Conservation (phyloP, 2,797 vertebrate genomes). For the Pseudomugil gertrudae region DNA sequence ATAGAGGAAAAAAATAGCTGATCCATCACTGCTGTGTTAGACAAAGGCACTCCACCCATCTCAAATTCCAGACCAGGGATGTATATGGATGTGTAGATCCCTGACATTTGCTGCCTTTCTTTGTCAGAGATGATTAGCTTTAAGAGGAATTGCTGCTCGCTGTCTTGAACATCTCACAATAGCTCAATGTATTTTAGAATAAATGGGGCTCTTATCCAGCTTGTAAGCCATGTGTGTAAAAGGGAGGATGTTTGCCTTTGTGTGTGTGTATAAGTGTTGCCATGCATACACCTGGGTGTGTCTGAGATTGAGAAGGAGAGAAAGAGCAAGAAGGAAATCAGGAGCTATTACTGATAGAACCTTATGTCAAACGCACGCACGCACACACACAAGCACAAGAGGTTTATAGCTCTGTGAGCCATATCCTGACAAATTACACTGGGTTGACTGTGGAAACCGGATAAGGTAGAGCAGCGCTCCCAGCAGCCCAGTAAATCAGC, state of each 20-base stretch:
- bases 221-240: slow-evolving; percentile 59
- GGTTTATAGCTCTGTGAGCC: slow-evolving; percentile 77
- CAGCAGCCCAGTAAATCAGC: slow-evolving; percentile 82
- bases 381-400: slow-evolving; percentile 46
- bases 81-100: slow-evolving; percentile 74
- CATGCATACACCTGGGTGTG: slow-evolving; percentile 61
- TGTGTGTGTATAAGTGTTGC: slow-evolving; percentile 33
- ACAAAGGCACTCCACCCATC: slow-evolving; percentile 72
- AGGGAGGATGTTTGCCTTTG: slow-evolving; percentile 33
- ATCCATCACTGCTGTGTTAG: slow-evolving; percentile 68
- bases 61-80: slow-evolving; percentile 55
- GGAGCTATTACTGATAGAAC: slow-evolving; percentile 77
- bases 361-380: slow-evolving; percentile 67
- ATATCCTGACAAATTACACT: slow-evolving; percentile 82
- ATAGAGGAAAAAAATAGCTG: slow-evolving; percentile 50
- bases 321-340: slow-evolving; percentile 71
- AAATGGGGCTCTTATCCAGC: slow-evolving; percentile 75
- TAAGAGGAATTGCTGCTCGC: slow-evolving; percentile 67
- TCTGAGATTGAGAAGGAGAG: slow-evolving; percentile 61
- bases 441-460: slow-evolving; percentile 81
- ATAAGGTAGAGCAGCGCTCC: slow-evolving; percentile 79
- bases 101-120: slow-evolving; percentile 58
- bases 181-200: slow-evolving; percentile 76
- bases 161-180: slow-evolving; percentile 76
- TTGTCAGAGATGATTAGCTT: slow-evolving; percentile 79